Percentiles rank a stretch among this genome's conserved stretches.
Conservation (phyloP, 2,797 vertebrate genomes). For the Petrocephalus sullivani region DNA sequence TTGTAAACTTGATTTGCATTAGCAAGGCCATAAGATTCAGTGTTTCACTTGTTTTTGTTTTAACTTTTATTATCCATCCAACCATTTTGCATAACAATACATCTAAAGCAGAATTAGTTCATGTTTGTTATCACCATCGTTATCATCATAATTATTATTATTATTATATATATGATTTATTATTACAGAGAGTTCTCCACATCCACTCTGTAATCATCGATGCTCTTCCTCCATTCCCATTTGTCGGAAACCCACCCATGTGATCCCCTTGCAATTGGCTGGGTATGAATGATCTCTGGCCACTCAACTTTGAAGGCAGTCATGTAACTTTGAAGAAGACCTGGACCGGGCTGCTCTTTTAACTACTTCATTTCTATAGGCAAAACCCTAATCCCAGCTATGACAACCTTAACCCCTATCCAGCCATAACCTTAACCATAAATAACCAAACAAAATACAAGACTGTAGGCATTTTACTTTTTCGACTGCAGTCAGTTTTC, state of each 20-base stretch:
- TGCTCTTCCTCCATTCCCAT: neutral
- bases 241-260: neutral
- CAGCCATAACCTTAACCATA: no score
- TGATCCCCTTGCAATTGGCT: neutral
- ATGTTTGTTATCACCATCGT: neutral
- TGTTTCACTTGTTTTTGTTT: neutral
- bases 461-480: no score
- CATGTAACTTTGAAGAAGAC: neutral
- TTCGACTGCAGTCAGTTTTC: no score
- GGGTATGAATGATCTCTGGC: neutral
- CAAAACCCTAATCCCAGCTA: no score
- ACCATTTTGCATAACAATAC: neutral
- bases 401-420: no score
- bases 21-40: neutral
- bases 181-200: neutral
- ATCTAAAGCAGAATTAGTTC: neutral
- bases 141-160: neutral
- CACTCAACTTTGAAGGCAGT: neutral
- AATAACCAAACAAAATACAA: no score
- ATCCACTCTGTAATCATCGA: neutral
- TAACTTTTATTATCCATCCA: neutral
- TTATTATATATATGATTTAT: neutral
- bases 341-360: neutral
- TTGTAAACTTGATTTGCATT: neutral
- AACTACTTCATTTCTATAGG: neutral